Conservation (phyloP, 1,140 invertebrate genomes). For the Drosophila seguyi region DNA sequence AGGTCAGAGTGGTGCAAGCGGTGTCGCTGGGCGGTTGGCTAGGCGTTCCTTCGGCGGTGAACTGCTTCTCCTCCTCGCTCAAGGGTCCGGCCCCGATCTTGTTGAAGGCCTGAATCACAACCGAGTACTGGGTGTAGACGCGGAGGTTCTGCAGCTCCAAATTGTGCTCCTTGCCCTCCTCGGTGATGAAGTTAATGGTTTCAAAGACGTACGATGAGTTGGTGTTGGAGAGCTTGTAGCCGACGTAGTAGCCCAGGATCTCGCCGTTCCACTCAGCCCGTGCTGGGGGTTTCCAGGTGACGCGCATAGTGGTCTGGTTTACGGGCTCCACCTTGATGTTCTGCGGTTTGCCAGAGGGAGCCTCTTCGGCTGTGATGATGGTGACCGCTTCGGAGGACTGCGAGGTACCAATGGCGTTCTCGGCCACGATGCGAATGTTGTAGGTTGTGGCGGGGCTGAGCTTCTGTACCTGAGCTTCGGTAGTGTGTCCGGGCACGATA, state of each 20-base stretch:
- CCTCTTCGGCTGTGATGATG: conserved; percentile 97
- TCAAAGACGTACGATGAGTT: conserved; percentile 97
- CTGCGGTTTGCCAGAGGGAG: conserved; percentile 93
- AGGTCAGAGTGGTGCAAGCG: conserved; percentile 95
- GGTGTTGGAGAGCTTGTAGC: conserved; percentile 94
- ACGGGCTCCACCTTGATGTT: conserved; percentile 94
- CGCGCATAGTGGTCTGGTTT: conserved; percentile 96
- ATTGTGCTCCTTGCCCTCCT: conserved; percentile 95
- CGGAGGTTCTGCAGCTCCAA: conserved; percentile 93
- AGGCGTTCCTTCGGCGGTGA: conserved; percentile 96
- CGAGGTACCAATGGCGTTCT: conserved; percentile 96
- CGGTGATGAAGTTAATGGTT: conserved; percentile 95
- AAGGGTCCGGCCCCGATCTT: conserved; percentile 96
- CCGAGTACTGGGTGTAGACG: conserved; percentile 97
- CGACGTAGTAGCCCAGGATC: conserved; percentile 94
- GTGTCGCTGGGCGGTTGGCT: conserved; percentile 97
- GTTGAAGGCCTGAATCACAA: conserved; percentile 98
- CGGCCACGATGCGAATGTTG: conserved; percentile 95
- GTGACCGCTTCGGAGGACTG: conserved; percentile 96
- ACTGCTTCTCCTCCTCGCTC: conserved; percentile 94
- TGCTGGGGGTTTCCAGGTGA: conserved; percentile 97
- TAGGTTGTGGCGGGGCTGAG: conserved; percentile 96
- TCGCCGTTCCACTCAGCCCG: conserved; percentile 97
- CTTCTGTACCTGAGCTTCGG: conserved; percentile 94
- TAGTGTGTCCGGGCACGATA: conserved; percentile 93